phyloP scores from a whole-genome alignment of 2,888 invertebrate species.

The Sympetrum striolatum region DNA sequence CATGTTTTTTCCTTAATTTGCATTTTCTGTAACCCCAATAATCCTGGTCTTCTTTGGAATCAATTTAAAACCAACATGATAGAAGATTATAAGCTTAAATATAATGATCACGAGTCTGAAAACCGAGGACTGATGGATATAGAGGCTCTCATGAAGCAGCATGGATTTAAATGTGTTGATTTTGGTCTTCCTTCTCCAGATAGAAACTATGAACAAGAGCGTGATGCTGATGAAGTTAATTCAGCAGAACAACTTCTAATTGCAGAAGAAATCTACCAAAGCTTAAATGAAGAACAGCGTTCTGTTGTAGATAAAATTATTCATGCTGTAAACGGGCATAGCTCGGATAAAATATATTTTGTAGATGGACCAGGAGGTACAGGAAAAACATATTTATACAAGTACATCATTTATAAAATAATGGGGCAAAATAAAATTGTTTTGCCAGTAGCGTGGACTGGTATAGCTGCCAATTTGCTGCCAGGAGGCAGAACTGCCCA shows the following conservation, averaged over 20 bases:
- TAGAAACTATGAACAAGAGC: too few relatives aligned
- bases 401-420: too few relatives aligned
- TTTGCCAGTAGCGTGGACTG: too few relatives aligned
- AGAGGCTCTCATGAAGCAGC: too few relatives aligned
- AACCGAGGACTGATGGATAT: too few relatives aligned
- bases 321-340: constrained; percentile 42
- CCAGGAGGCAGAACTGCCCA: too few relatives aligned
- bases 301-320: constrained; percentile 43
- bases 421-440: constrained; percentile 49
- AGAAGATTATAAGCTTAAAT: constrained; percentile 41
- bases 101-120: background rate
- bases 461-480: too few relatives aligned
- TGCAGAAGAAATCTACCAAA: background rate
- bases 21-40: constrained; percentile 35
- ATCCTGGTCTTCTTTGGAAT: constrained; percentile 47
- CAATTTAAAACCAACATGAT: constrained; percentile 44
- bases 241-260: background rate
- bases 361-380: too few relatives aligned
- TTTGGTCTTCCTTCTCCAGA: too few relatives aligned
- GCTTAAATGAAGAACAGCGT: constrained; percentile 48
- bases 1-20: constrained; percentile 28
- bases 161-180: too few relatives aligned
- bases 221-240: background rate
- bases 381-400: constrained; percentile 50
- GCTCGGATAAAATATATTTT: too few relatives aligned